These are phyloP conservation scores for Malurus cyaneus DNA, from an alignment of 2,113 vertebrate genomes.

Conservation along the genomic window DNA sequence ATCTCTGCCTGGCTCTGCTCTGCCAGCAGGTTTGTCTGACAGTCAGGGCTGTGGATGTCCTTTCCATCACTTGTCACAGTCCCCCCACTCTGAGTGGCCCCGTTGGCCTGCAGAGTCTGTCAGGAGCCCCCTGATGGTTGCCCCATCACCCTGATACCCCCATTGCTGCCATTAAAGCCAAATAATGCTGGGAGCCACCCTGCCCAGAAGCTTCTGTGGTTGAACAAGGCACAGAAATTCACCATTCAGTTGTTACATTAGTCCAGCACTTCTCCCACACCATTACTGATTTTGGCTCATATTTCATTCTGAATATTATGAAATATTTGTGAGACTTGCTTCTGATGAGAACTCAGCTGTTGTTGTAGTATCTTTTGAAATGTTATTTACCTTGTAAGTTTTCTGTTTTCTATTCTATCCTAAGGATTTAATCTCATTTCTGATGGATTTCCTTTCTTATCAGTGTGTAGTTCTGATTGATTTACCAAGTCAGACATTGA, in stretches of 20 bases:
- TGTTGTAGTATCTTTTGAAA: background rate
- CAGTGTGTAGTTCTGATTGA: background rate
- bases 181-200: background rate
- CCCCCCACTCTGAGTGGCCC: background rate
- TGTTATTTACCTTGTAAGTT: background rate
- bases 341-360: background rate
- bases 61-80: background rate
- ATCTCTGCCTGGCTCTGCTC: background rate
- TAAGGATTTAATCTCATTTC: background rate
- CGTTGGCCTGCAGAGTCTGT: background rate
- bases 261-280: background rate
- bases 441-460: background rate
- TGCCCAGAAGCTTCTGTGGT: background rate
- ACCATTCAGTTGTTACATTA: background rate
- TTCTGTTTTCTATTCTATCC: background rate
- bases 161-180: background rate
- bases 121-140: background rate
- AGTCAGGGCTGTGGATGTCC: background rate
- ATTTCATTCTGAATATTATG: background rate
- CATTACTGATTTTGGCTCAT: background rate
- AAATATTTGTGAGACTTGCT: background rate
- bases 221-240: background rate
- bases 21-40: background rate
- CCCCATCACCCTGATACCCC: no score
- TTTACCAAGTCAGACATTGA: background rate